Conservation (phyloP, 2,888 invertebrate species). For the Aphodius granarius region DNA sequence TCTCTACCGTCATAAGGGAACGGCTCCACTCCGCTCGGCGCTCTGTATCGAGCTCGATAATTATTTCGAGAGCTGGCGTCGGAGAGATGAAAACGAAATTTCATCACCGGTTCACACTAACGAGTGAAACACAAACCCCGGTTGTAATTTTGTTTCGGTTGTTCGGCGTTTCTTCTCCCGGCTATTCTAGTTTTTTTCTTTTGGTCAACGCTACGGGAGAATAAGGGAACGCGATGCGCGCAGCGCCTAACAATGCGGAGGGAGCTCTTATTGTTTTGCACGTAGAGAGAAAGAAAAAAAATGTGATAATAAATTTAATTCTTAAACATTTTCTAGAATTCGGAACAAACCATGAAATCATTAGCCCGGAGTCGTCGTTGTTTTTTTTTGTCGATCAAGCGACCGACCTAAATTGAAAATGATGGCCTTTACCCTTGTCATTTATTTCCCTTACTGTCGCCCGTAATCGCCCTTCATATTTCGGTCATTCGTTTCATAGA, state of each 20-base stretch:
- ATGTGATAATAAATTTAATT: too few relatives aligned
- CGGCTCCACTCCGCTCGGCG: neutral
- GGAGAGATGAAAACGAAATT: constrained; percentile 5
- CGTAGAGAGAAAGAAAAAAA: neutral
- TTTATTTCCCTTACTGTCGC: neutral
- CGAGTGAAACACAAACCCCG: constrained; percentile 7
- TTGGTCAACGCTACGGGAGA: neutral
- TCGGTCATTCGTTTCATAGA: neutral
- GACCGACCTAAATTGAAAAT: neutral
- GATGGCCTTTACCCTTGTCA: neutral
- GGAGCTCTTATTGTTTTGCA: neutral
- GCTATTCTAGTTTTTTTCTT: neutral
- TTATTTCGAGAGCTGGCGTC: neutral
- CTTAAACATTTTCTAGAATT: neutral
- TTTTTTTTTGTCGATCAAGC: neutral
- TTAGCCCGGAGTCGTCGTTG: neutral
- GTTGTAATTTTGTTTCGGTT: neutral
- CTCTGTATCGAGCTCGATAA: constrained; percentile 1
- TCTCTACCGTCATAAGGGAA: constrained; percentile 6
- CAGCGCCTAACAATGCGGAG: neutral
- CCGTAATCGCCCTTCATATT: neutral
- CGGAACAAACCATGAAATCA: neutral
- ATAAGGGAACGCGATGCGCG: neutral
- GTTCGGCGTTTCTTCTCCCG: neutral
- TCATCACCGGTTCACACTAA: constrained; percentile 10